A percentile compares a stretch with the other conserved stretches of the same genome.
Conservation (phyloP, 1,140 invertebrate genomes). For the Ceratitis capitata region DNA sequence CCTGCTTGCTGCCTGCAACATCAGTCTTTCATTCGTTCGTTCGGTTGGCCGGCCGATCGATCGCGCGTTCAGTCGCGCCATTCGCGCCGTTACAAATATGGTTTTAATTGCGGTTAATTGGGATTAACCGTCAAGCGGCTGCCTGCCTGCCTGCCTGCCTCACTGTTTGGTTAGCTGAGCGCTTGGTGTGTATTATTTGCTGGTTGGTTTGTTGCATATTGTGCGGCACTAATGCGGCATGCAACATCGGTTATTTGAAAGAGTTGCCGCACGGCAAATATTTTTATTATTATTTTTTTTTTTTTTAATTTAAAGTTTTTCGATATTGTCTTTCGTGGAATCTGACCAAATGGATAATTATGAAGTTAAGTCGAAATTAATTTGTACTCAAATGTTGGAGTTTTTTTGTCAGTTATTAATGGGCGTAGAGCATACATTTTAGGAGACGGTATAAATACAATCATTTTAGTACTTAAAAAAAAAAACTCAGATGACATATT, state of each 20-base stretch:
- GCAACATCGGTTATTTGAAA: background rate
- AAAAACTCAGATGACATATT: too few relatives aligned
- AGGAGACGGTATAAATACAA: too few relatives aligned
- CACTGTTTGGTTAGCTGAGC: background rate
- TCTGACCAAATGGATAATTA: too few relatives aligned
- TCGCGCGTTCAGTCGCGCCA: background rate
- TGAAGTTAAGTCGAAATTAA: too few relatives aligned
- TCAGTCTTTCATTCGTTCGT: too few relatives aligned
- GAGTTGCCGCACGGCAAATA: background rate
- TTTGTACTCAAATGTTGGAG: too few relatives aligned
- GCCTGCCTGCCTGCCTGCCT: background rate
- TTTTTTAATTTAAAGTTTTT: background rate
- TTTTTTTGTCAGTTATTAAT: too few relatives aligned
- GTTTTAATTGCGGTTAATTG: constrained; percentile 64
- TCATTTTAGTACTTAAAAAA: too few relatives aligned
- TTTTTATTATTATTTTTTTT: background rate
- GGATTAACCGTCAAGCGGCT: constrained; percentile 52
- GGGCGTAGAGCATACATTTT: too few relatives aligned
- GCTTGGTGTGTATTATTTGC: too few relatives aligned
- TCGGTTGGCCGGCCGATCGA: background rate
- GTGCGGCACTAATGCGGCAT: constrained; percentile 16
- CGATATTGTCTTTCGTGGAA: background rate
- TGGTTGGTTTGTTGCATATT: background rate
- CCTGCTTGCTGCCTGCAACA: background rate
- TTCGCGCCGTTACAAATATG: constrained; percentile 27